Evolutionary conservation across 2,888 invertebrate species (phyloP).

Genomic region (Zygaena filipendulae): DNA sequence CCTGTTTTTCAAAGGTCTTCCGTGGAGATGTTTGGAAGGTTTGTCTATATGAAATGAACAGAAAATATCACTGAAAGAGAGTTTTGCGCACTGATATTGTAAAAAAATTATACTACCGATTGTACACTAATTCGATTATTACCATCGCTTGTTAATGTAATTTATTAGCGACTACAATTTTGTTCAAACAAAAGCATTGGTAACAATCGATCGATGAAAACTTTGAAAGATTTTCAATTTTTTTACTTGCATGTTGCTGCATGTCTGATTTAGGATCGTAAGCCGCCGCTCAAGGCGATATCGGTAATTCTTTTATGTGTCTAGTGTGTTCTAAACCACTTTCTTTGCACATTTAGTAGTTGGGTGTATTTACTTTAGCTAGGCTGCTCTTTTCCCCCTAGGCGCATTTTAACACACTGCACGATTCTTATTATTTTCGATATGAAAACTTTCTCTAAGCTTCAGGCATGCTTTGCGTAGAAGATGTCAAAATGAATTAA

Average conservation of each 20-base stretch:
- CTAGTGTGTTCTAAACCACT: slow-evolving; percentile 53
- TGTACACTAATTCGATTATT: slow-evolving; percentile 35
- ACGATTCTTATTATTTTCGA: slow-evolving; percentile 64
- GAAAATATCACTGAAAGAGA: slow-evolving; percentile 53
- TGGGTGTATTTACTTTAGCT: slow-evolving; percentile 62
- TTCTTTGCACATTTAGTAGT: slow-evolving; percentile 65
- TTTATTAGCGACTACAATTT: too few species aligned
- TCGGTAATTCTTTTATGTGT: slow-evolving; percentile 58
- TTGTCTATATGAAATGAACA: slow-evolving; percentile 57
- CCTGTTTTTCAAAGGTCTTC: slow-evolving; percentile 71
- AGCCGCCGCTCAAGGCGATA: slow-evolving; percentile 58
- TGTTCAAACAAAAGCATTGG: slow-evolving; percentile 40
- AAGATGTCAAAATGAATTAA: slow-evolving; percentile 33
- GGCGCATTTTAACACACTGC: slow-evolving; percentile 65
- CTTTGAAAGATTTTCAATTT: slow-evolving; percentile 43
- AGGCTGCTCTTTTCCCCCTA: slow-evolving; percentile 63
- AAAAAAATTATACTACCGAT: slow-evolving; percentile 26
- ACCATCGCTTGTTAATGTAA: slow-evolving; percentile 28
- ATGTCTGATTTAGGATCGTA: slow-evolving; percentile 63
- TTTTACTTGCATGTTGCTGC: slow-evolving; percentile 66
- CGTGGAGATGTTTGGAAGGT: slow-evolving; percentile 75
- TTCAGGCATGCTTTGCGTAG: slow-evolving; percentile 65
- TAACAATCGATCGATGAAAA: slow-evolving; percentile 35
- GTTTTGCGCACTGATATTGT: slow-evolving; percentile 45
- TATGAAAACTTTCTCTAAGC: slow-evolving; percentile 56